Conservation (phyloP, 1,140 invertebrate genomes). For the Oreohelix idahoensis region DNA sequence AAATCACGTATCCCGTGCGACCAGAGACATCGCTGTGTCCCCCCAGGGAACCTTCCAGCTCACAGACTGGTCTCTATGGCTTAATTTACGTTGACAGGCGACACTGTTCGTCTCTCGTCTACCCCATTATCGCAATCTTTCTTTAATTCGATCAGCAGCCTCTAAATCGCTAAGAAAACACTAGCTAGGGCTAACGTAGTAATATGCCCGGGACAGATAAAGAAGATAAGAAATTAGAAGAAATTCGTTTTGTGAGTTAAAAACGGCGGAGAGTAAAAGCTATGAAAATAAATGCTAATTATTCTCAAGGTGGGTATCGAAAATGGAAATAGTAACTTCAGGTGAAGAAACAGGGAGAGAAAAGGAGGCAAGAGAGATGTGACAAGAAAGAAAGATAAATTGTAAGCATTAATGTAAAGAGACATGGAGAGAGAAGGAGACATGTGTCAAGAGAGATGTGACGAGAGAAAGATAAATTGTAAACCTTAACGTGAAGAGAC, state of each 20-base stretch:
- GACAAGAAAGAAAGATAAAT: neutral
- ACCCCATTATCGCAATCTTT: slow-evolving; percentile 8
- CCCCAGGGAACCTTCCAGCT: neutral
- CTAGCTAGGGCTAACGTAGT: neutral
- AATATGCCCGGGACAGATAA: neutral
- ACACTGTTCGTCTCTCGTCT: slow-evolving; percentile 1
- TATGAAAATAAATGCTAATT: neutral
- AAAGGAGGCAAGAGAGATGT: neutral
- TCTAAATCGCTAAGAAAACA: slow-evolving; percentile 15
- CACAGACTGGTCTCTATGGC: neutral
- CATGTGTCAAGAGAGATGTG: neutral
- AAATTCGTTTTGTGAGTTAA: neutral
- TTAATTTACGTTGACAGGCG: neutral
- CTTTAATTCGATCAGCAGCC: slow-evolving; percentile 8
- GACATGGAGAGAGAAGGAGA: neutral
- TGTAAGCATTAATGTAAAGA: no score
- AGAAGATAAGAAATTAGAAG: neutral
- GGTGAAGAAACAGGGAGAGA: neutral
- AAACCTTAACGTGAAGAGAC: neutral
- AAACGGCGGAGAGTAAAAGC: neutral
- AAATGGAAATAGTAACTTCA: neutral
- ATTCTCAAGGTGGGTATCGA: no score
- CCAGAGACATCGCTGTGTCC: neutral
- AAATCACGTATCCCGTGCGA: neutral
- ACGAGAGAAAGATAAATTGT: neutral